Evolutionary conservation across 2,888 invertebrate species (phyloP).

Genomic region (Tolmerus cingulatus): DNA sequence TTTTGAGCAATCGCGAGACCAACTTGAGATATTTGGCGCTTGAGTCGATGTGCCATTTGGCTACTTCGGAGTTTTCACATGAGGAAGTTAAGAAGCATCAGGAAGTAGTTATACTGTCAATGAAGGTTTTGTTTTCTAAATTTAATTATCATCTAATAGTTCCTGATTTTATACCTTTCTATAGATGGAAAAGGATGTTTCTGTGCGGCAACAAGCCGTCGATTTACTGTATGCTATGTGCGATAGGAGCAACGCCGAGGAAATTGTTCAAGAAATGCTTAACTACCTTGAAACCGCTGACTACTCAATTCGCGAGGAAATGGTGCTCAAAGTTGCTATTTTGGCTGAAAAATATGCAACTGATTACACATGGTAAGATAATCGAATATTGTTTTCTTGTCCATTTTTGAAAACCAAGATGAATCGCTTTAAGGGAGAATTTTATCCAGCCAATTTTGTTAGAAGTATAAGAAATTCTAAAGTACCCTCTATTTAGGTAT

Average conservation of each 20-base stretch:
- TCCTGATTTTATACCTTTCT: slow-evolving; percentile 23
- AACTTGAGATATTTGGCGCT: slow-evolving; percentile 97
- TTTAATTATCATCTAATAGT: background rate
- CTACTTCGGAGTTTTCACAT: slow-evolving; percentile 98
- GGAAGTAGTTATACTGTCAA: slow-evolving; percentile 97
- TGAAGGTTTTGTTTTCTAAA: slow-evolving; percentile 72
- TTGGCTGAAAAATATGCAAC: slow-evolving; percentile 99
- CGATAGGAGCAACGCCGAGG: slow-evolving; percentile 98
- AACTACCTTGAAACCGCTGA: slow-evolving; percentile 99
- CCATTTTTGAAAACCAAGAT: too few species aligned
- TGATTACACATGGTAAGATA: slow-evolving; percentile 94
- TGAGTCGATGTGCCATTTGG: slow-evolving; percentile 99
- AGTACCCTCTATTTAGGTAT: slow-evolving; percentile 63
- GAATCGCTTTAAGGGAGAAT: too few species aligned
- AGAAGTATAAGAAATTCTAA: background rate
- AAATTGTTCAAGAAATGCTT: slow-evolving; percentile 99
- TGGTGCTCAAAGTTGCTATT: slow-evolving; percentile 99
- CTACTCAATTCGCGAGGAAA: slow-evolving; percentile 99
- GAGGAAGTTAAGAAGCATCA: slow-evolving; percentile 99
- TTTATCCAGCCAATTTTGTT: background rate
- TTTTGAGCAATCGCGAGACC: slow-evolving; percentile 95
- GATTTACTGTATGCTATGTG: slow-evolving; percentile 99
- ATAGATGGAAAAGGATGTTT: slow-evolving; percentile 96
- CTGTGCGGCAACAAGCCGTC: slow-evolving; percentile 96
- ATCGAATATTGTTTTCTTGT: background rate